Percentiles rank a stretch among this genome's conserved stretches.
Conservation (phyloP, 2,113 vertebrate species). For the Rhodinocichla rosea region DNA sequence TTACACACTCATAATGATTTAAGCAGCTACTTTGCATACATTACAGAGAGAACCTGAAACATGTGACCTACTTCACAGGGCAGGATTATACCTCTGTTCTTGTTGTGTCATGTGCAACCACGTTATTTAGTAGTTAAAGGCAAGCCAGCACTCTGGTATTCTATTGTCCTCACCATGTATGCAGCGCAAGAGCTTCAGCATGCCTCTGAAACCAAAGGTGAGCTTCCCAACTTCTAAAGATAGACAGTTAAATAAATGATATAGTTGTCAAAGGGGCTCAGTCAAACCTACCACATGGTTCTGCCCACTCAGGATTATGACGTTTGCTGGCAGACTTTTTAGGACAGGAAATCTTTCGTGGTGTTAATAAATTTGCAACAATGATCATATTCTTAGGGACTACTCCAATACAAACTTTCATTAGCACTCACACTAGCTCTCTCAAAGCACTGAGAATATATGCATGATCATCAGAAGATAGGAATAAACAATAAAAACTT, state of each 20-base stretch:
- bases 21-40: slow-evolving; percentile 59
- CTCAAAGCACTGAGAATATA: background rate
- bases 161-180: background rate
- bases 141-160: slow-evolving; percentile 21
- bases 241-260: slow-evolving; percentile 49
- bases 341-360: slow-evolving; percentile 39
- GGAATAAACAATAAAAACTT: background rate
- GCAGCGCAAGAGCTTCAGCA: background rate
- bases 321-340: slow-evolving; percentile 1
- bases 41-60: slow-evolving; percentile 60
- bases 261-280: slow-evolving; percentile 52
- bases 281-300: slow-evolving; percentile 38
- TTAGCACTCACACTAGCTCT: background rate
- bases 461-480: background rate
- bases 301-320: slow-evolving; percentile 43
- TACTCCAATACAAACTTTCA: slow-evolving; percentile 37
- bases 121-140: slow-evolving; percentile 59
- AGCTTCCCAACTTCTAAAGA: slow-evolving; percentile 33
- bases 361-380: slow-evolving; percentile 33
- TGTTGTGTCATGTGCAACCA: slow-evolving; percentile 67
- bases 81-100: slow-evolving; percentile 64
- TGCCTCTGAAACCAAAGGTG: slow-evolving; percentile 48
- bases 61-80: slow-evolving; percentile 58
- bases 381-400: slow-evolving; percentile 28
- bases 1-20: slow-evolving; percentile 63